Percentiles rank a stretch among this genome's conserved stretches.
Evolutionary conservation across 2,113 vertebrate genomes (phyloP).

Genomic region (Hemicordylus capensis): DNA sequence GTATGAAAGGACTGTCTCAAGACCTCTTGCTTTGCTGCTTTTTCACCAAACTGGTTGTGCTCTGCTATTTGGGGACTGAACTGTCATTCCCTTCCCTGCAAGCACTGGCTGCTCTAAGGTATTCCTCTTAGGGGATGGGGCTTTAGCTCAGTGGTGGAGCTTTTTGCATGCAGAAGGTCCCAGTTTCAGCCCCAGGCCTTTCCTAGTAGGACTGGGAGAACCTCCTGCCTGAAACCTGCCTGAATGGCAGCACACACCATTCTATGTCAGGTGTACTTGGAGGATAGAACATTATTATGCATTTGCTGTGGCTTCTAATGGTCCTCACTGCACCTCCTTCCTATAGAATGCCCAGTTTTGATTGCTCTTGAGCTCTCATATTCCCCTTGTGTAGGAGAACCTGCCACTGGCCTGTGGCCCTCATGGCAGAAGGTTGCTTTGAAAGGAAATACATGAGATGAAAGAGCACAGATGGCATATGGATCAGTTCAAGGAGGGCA

Average conservation of each 20-base stretch:
- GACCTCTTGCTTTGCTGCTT: no score
- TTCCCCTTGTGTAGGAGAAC: background rate
- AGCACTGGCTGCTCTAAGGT: no score
- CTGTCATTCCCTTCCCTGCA: no score
- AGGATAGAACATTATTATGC: background rate
- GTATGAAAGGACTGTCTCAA: no score
- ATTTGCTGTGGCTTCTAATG: background rate
- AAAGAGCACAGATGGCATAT: background rate
- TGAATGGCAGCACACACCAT: background rate
- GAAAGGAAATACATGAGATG: background rate
- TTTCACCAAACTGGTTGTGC: no score
- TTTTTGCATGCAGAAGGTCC: no score
- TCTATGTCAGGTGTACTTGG: background rate
- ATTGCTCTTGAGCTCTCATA: background rate
- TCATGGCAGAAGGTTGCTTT: background rate
- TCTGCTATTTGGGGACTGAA: no score
- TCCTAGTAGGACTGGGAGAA: no score
- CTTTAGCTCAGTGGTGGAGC: no score
- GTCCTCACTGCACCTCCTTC: background rate
- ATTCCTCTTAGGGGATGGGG: no score
- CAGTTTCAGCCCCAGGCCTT: no score
- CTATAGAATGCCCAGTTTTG: background rate
- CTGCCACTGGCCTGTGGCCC: background rate
- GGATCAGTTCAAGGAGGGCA: slow-evolving; percentile 31
- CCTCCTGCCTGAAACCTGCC: no score